Percentiles rank a stretch among this genome's conserved stretches.
Evolutionary conservation across 2,797 vertebrate species (phyloP).

Genomic region (Crypturellus tataupa): DNA sequence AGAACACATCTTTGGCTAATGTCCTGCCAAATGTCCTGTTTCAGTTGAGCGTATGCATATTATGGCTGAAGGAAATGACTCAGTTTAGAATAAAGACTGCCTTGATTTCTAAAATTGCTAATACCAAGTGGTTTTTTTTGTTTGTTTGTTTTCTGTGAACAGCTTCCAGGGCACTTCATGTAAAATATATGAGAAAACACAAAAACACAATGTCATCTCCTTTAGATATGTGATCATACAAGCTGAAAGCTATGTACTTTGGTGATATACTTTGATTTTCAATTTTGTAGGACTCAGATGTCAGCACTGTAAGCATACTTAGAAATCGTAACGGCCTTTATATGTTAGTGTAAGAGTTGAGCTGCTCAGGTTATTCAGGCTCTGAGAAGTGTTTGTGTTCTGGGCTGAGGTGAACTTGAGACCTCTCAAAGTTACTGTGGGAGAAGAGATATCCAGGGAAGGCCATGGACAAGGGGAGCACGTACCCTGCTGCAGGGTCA

Average conservation of each 20-base stretch:
- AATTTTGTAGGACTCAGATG: too few species aligned
- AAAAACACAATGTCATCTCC: background rate
- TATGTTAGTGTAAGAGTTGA: background rate
- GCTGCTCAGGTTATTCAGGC: background rate
- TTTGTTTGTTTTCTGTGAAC: background rate
- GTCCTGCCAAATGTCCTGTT: background rate
- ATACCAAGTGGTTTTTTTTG: background rate
- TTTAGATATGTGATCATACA: background rate
- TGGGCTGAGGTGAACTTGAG: background rate
- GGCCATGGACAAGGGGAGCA: accelerated
- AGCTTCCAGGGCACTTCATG: background rate
- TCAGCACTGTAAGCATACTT: background rate
- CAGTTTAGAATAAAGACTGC: background rate
- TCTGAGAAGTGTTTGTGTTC: background rate
- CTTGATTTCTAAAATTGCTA: background rate
- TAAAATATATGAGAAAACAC: background rate
- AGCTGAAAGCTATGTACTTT: background rate
- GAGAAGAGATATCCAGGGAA: background rate
- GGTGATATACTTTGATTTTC: background rate
- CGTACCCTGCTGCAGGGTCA: background rate
- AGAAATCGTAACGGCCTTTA: background rate
- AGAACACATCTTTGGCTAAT: background rate
- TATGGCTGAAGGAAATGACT: background rate
- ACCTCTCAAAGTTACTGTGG: background rate
- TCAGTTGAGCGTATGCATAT: background rate